A percentile compares a stretch with the other conserved stretches of the same genome.
Evolutionary conservation across 2,888 invertebrate genomes (phyloP).

Genomic region (Habrosyne pyritoides): DNA sequence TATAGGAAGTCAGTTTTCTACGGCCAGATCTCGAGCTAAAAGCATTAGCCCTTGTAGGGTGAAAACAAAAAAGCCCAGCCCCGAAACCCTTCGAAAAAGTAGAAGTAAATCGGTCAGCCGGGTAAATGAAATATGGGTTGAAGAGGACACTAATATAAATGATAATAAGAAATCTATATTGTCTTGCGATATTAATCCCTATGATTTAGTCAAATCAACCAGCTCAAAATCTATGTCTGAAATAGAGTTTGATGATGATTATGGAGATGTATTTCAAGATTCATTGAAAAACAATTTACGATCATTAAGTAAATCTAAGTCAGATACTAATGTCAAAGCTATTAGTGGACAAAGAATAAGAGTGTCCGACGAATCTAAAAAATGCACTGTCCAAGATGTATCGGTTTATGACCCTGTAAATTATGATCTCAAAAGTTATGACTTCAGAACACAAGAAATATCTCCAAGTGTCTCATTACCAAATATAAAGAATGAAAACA

Average conservation of each 20-base stretch:
- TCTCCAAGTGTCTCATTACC: slow-evolving; percentile 66
- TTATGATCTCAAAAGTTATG: slow-evolving; percentile 77
- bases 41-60: slow-evolving; percentile 84
- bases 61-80: slow-evolving; percentile 78
- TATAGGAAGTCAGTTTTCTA: slow-evolving; percentile 79
- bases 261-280: slow-evolving; percentile 68
- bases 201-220: slow-evolving; percentile 88
- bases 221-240: slow-evolving; percentile 74
- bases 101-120: slow-evolving; percentile 79
- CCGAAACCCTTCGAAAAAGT: slow-evolving; percentile 66
- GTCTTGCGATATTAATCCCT: slow-evolving; percentile 93
- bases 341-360: slow-evolving; percentile 88
- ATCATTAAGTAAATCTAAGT: slow-evolving; percentile 57
- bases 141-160: slow-evolving; percentile 58
- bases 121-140: slow-evolving; percentile 76
- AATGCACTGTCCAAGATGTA: slow-evolving; percentile 63
- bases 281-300: slow-evolving; percentile 60
- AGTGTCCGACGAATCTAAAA: slow-evolving; percentile 81
- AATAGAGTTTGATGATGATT: slow-evolving; percentile 82
- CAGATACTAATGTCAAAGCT: slow-evolving; percentile 83
- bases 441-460: slow-evolving; percentile 61
- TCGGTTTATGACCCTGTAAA: slow-evolving; percentile 76
- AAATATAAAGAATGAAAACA: slow-evolving; percentile 75
- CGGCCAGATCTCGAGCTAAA: slow-evolving; percentile 78
- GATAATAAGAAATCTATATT: slow-evolving; percentile 87